phyloP scores from a whole-genome alignment of 2,797 vertebrate species.

The Pangasius macronema region DNA sequence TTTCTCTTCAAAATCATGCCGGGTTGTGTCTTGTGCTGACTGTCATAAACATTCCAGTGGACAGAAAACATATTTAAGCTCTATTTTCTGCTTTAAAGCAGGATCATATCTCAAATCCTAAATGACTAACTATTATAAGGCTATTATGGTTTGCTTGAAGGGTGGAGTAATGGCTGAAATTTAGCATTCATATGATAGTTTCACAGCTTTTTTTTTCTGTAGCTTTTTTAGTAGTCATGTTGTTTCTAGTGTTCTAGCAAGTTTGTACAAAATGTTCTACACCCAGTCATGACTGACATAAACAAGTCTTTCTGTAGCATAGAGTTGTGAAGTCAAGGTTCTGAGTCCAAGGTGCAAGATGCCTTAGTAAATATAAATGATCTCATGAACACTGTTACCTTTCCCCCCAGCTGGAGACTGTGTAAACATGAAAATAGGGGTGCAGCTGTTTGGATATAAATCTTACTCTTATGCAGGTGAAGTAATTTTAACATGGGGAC shows the following conservation, averaged over 20 bases:
- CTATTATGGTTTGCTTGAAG: constrained; percentile 10
- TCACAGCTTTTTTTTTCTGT: too few relatives aligned
- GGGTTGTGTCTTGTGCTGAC: background rate
- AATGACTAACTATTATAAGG: constrained; percentile 6
- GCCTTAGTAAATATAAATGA: background rate
- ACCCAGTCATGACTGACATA: too few relatives aligned
- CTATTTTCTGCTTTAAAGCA: constrained; percentile 20
- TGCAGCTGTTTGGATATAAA: constrained; percentile 27
- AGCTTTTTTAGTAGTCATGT: background rate
- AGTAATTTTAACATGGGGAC: constrained; percentile 13
- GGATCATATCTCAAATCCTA: constrained; percentile 1
- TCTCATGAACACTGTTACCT: constrained; percentile 24
- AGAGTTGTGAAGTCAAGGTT: background rate
- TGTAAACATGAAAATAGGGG: constrained; percentile 26
- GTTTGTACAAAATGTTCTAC: background rate
- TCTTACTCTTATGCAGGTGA: constrained; percentile 20
- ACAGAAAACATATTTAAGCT: constrained; percentile 16
- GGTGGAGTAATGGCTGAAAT: constrained; percentile 9
- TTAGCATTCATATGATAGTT: background rate
- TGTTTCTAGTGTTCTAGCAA: background rate
- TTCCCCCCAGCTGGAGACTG: background rate
- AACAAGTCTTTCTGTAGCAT: background rate
- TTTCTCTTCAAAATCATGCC: background rate
- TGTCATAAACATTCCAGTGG: background rate
- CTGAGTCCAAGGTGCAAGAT: background rate